These are phyloP conservation scores for Cardiocondyla obscurior DNA, from an alignment of 1,140 invertebrate species.

Conservation along the genomic window DNA sequence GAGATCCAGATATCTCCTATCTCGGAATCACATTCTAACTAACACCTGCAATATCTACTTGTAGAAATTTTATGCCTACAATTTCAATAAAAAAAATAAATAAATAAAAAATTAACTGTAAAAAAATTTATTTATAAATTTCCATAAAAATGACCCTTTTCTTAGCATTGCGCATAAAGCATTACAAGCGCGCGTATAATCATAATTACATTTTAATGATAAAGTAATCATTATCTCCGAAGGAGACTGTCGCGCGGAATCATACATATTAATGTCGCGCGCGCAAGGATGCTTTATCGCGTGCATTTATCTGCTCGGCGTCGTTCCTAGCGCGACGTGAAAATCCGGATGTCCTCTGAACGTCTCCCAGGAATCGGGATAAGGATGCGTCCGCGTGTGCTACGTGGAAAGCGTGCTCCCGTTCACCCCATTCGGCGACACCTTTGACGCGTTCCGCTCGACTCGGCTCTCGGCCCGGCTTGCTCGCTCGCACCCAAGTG, in stretches of 20 bases:
- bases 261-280: background rate
- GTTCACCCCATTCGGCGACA: conserved; percentile 28
- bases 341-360: background rate
- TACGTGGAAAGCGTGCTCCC: conserved; percentile 1
- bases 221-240: background rate
- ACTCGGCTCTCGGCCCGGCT: background rate
- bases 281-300: background rate
- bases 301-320: background rate
- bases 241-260: background rate
- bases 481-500: background rate
- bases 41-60: too few species aligned
- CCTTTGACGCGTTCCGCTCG: background rate
- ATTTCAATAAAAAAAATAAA: too few species aligned
- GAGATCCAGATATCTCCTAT: background rate
- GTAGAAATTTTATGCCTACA: background rate
- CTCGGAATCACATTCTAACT: too few species aligned
- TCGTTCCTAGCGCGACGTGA: background rate
- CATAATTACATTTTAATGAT: background rate
- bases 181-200: too few species aligned
- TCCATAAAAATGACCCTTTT: too few species aligned
- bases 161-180: too few species aligned
- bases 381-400: too few species aligned
- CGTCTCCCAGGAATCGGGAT: background rate
- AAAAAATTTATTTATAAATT: too few species aligned
- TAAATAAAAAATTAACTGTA: background rate